These are phyloP conservation scores for Silurus lanzhouensis DNA, from an alignment of 2,797 vertebrate genomes.

Conservation along the genomic window DNA sequence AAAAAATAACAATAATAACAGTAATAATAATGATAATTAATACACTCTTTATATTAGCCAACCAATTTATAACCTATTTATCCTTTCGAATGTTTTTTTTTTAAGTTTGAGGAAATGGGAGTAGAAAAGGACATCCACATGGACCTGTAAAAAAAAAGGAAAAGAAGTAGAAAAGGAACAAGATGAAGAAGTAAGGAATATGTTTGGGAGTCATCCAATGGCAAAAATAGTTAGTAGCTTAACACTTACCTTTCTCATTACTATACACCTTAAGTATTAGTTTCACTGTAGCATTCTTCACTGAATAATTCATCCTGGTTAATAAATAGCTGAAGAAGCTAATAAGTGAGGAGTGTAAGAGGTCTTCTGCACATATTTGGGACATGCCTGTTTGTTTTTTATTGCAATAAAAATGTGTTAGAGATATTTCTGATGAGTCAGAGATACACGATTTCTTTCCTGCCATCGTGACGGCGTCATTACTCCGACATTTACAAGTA, in stretches of 20 bases:
- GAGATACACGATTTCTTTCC: conserved; percentile 5
- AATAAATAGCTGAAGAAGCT: conserved; percentile 4
- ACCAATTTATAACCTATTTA: background rate
- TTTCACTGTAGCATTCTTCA: background rate
- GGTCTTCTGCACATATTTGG: background rate
- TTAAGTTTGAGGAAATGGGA: background rate
- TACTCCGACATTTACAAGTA: conserved; percentile 10
- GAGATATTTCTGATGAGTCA: conserved; percentile 22
- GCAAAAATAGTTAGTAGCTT: background rate
- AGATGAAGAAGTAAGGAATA: background rate
- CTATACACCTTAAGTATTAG: conserved; percentile 7
- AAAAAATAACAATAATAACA: background rate
- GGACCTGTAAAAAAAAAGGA: background rate
- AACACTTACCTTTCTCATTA: background rate
- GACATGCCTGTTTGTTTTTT: background rate
- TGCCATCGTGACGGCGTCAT: conserved; percentile 2
- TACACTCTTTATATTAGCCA: background rate
- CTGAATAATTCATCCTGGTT: conserved; percentile 13
- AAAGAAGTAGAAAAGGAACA: background rate
- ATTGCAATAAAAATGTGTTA: background rate
- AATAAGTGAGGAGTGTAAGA: background rate
- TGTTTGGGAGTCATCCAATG: background rate
- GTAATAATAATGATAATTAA: background rate
- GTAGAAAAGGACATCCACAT: background rate
- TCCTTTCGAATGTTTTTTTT: background rate